A percentile compares a stretch with the other conserved stretches of the same genome.
phyloP scores from a whole-genome alignment of 2,888 invertebrate species.

The Drosophila ezoana region DNA sequence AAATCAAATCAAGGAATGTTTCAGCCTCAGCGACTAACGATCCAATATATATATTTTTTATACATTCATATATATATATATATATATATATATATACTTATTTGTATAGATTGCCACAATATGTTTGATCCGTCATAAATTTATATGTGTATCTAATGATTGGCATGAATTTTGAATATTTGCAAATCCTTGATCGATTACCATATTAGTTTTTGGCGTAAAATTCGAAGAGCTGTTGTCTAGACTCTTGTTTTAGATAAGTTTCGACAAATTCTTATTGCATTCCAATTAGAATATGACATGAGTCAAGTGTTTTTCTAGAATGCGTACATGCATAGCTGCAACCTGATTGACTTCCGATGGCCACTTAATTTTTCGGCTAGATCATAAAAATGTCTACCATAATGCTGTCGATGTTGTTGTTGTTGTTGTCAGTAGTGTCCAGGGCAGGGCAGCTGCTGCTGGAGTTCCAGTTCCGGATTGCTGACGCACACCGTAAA shows the following conservation, averaged over 20 bases:
- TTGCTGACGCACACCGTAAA: slow-evolving; percentile 47
- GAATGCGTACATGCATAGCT: slow-evolving; percentile 7
- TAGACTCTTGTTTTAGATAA: too few species aligned
- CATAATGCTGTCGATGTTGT: slow-evolving; percentile 13
- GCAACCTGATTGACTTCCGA: slow-evolving; percentile 35
- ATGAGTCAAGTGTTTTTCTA: slow-evolving; percentile 14
- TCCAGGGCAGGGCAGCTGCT: slow-evolving; percentile 11
- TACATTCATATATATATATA: neutral
- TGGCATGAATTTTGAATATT: neutral
- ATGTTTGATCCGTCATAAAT: slow-evolving; percentile 5
- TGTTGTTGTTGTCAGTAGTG: slow-evolving; percentile 7
- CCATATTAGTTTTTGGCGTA: neutral
- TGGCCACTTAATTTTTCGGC: slow-evolving; percentile 31
- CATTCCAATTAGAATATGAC: slow-evolving; percentile 4
- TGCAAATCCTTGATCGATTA: neutral
- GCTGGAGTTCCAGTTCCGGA: slow-evolving; percentile 54
- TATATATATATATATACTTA: neutral
- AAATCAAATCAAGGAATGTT: slow-evolving; percentile 13
- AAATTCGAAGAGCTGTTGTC: too few species aligned
- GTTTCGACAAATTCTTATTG: neutral
- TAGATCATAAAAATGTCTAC: slow-evolving; percentile 47
- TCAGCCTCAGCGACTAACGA: neutral
- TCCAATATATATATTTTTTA: neutral
- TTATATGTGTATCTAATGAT: slow-evolving; percentile 1
- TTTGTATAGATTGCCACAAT: slow-evolving; percentile 7